phyloP scores from a whole-genome alignment of 1,140 invertebrate genomes.

The Nasonia longicornis region DNA sequence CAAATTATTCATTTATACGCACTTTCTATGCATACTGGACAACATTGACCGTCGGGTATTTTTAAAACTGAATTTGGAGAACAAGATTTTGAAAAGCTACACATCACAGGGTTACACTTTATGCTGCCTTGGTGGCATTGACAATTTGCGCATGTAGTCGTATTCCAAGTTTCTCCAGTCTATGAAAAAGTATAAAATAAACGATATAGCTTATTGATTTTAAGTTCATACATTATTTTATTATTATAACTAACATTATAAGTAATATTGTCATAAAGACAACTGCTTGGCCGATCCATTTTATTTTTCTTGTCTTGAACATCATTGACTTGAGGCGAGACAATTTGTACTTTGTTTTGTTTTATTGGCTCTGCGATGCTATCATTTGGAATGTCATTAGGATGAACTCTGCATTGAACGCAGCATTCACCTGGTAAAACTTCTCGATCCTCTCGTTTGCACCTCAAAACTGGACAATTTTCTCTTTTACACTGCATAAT shows the following conservation, averaged over 20 bases:
- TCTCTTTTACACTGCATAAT: not conserved
- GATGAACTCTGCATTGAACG: not conserved
- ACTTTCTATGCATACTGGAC: slow-evolving; percentile 85
- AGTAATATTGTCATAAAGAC: not conserved
- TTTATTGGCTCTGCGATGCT: not conserved
- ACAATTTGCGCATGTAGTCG: slow-evolving; percentile 88
- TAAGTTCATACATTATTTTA: not conserved
- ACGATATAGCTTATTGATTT: too few relatives aligned
- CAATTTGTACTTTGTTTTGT: not conserved
- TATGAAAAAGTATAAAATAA: slow-evolving; percentile 55
- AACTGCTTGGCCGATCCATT: not conserved
- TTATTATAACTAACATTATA: not conserved
- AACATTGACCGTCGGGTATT: slow-evolving; percentile 83
- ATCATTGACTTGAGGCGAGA: not conserved
- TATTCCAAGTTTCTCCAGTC: slow-evolving; percentile 87
- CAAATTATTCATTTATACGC: slow-evolving; percentile 22
- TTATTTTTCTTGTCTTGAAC: not conserved
- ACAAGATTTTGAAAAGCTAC: slow-evolving; percentile 74
- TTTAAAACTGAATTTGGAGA: slow-evolving; percentile 78
- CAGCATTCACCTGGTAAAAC: not conserved
- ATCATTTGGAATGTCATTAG: too few relatives aligned
- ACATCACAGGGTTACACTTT: slow-evolving; percentile 82
- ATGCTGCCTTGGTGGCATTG: slow-evolving; percentile 82
- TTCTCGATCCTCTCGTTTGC: not conserved
- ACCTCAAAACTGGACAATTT: not conserved